Base-by-base conservation (phyloP, 2,888 invertebrate genomes). In the Hypomecis punctinalis region DNA sequence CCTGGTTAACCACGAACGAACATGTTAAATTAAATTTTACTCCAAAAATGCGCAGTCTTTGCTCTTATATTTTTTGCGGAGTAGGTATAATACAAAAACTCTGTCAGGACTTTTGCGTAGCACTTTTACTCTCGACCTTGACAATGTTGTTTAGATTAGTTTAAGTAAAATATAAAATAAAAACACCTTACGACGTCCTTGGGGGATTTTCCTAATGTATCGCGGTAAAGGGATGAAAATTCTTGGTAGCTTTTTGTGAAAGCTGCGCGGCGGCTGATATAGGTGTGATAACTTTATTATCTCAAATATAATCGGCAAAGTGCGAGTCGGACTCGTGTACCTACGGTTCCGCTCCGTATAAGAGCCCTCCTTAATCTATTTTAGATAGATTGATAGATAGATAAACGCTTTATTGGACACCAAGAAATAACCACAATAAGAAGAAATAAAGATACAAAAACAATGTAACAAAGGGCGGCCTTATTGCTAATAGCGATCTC, bases 1-100 rank as follows among this genome's bases (percentile, higher is more conserved):
- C 63, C 66, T 52, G 57, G 48, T 74, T 61, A 73, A 61, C 68
- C 63, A 49, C 61, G 67, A 62, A 52, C 49, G 56, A 54, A 45
- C 35, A 47, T 36, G 40, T 39, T 36, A 54, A 54, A 43, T 46
- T 46, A 47, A 47, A 39, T 40, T 61, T 42, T 11, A 33, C 5
- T 13, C 9, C n/a, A 47, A 60, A 60, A 36, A 53, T 45, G 39
- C 36, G n/a, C 48, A 57, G 23, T 57, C 47, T 43, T 36, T 8
- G 39, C 33, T 13, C 42, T 45, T 54, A 9, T 35, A 33, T 8
- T 53, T 10, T 42, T 53, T n/a, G 35, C 43, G 33, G 43, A 35
- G 6, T 33, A 35, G n/a, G n/a, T n/a, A 48, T n/a, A n/a, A 8
- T 48, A 48, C 2, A 36, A 35, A 35, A 48, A 10, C 35, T 35